These are phyloP conservation scores for Grammomys surdaster DNA, from an alignment of 2,113 vertebrate genomes.

Conservation along the genomic window DNA sequence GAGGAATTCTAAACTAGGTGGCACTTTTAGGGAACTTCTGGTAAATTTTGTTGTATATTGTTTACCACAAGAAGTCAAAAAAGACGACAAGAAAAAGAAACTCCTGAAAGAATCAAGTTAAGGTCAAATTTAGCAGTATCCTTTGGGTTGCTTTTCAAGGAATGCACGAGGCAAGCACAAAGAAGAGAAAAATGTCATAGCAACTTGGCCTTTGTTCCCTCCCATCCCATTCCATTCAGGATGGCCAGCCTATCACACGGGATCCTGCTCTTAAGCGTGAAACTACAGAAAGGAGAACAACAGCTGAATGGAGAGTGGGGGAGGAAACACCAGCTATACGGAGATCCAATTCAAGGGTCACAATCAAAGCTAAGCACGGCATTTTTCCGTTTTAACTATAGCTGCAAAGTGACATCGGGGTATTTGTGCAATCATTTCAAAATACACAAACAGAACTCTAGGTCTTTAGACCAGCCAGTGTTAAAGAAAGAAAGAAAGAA, in stretches of 20 bases:
- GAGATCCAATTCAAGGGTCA: slow-evolving; percentile 58
- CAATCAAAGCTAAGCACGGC: slow-evolving; percentile 54
- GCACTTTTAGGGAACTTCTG: slow-evolving; percentile 44
- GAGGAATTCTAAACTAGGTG: slow-evolving; percentile 1
- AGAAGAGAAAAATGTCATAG: slow-evolving; percentile 68
- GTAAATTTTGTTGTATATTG: neutral
- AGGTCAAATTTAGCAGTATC: slow-evolving; percentile 45
- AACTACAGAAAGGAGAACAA: slow-evolving; percentile 64
- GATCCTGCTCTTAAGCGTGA: slow-evolving; percentile 50
- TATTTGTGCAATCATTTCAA: slow-evolving; percentile 1
- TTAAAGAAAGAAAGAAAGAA: neutral
- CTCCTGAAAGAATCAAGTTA: slow-evolving; percentile 40
- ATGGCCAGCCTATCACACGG: slow-evolving; percentile 51
- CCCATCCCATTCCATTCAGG: slow-evolving; percentile 57
- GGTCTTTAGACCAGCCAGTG: neutral
- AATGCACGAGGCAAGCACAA: slow-evolving; percentile 42
- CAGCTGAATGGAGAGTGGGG: slow-evolving; percentile 73
- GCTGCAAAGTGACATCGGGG: slow-evolving; percentile 60
- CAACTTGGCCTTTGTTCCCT: slow-evolving; percentile 77
- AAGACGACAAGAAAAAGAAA: neutral
- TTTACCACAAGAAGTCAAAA: neutral
- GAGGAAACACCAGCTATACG: neutral
- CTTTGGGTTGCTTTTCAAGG: slow-evolving; percentile 57
- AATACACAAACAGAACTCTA: slow-evolving; percentile 52
- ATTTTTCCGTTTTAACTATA: slow-evolving; percentile 56